Evolutionary conservation across 1,140 invertebrate genomes (phyloP), one percentile per base, ranked within the genome.

Genomic region (Drosophila seguyi): DNA sequence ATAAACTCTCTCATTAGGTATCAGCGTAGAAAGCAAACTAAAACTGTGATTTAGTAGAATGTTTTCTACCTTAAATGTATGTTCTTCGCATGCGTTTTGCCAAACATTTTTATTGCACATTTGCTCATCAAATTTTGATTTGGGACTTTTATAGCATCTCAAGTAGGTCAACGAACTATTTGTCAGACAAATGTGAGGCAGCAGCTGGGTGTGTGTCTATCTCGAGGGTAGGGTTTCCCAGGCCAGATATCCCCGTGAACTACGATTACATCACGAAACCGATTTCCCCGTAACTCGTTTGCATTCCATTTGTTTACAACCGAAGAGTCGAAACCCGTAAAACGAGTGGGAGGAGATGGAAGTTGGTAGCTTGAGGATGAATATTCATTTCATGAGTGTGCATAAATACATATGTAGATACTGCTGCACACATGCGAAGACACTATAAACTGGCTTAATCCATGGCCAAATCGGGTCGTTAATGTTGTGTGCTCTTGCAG

Each of bases 401-500:
- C 57, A 53, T 74, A 56, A 31, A 62, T 41, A 68, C 63, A 45
- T 63, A 34, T 13, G 31, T 34, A 45, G 27, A 57, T 65, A 42
- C 38, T 29, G 36, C 63, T 47, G 47, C 66, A 69, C 69, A 73
- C 55, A 60, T 60, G 25, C 25, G 13, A 27, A 39, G 38, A 34
- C 29, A 63, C 36, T 31, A 68, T 34, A 62, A 73, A 59, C 66
- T 72, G 68, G 68, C 68, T 41, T 72, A 72, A 72, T 41, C 52
- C 66, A 71, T 72, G 68, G 42, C 53, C 53, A 59, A 66, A 76
- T 59, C 45, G 74, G 62, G 61, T 76, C 74, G 74, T 77, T 75
- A 79, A 60, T 83, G 39, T 81, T 75, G 69, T 84, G 55, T 75
- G 58, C 82, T 75, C 65, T 92, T 92, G 60, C 91, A 92, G 91